phyloP scores from a whole-genome alignment of 2,888 invertebrate genomes.

The Bursaphelenchus okinawaensis region DNA sequence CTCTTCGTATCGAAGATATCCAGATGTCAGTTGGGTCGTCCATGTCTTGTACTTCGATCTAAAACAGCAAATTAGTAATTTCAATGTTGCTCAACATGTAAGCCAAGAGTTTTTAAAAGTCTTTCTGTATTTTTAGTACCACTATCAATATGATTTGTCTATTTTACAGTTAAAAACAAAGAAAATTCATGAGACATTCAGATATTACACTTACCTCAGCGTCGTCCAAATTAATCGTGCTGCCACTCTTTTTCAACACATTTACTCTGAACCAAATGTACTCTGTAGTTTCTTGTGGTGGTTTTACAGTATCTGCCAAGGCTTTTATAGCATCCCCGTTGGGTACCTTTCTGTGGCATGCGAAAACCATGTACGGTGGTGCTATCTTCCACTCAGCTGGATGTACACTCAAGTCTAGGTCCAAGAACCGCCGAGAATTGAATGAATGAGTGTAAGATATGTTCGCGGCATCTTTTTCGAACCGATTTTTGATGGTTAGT shows the following conservation, averaged over 20 bases:
- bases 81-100: not conserved
- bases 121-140: too few species aligned
- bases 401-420: slow-evolving; percentile 49
- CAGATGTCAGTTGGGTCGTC: slow-evolving; percentile 36
- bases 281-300: slow-evolving; percentile 33
- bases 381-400: slow-evolving; percentile 32
- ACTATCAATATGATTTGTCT: too few species aligned
- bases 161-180: not conserved
- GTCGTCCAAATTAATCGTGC: slow-evolving; percentile 29
- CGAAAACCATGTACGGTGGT: slow-evolving; percentile 49
- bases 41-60: slow-evolving; percentile 44
- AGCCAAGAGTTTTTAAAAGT: too few species aligned
- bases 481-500: slow-evolving; percentile 35
- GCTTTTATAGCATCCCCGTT: slow-evolving; percentile 19
- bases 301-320: slow-evolving; percentile 23
- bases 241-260: slow-evolving; percentile 26
- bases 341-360: slow-evolving; percentile 45
- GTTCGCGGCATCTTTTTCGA: slow-evolving; percentile 27
- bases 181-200: too few species aligned
- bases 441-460: slow-evolving; percentile 31
- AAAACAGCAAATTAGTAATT: slow-evolving; percentile 15
- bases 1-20: slow-evolving; percentile 43
- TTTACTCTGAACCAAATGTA: slow-evolving; percentile 52
- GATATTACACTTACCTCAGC: slow-evolving; percentile 23
- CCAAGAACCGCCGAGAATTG: slow-evolving; percentile 34